These are phyloP conservation scores for Drosophila subpulchrella DNA, from an alignment of 1,140 invertebrate species.

Conservation along the genomic window DNA sequence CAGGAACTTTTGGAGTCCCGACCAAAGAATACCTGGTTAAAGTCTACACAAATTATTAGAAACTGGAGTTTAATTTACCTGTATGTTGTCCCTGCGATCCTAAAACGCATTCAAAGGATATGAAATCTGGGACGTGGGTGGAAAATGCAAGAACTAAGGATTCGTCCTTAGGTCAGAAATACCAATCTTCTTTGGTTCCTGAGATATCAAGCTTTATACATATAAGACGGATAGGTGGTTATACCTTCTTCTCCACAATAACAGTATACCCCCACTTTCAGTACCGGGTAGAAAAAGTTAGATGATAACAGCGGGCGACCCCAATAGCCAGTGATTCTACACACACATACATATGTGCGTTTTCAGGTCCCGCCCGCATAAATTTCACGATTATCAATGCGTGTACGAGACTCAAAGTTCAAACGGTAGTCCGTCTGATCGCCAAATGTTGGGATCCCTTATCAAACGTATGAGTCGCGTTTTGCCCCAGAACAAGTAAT, in stretches of 20 bases:
- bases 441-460: slow-evolving; percentile 43
- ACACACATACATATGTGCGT: neutral
- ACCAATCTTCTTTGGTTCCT: neutral
- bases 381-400: slow-evolving; percentile 60
- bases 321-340: slow-evolving; percentile 37
- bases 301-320: slow-evolving; percentile 61
- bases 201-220: neutral
- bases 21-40: neutral
- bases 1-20: neutral
- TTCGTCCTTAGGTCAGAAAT: neutral
- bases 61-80: no score
- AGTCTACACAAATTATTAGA: no score
- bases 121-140: no score
- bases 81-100: no score
- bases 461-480: slow-evolving; percentile 39
- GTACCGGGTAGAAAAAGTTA: slow-evolving; percentile 31
- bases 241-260: neutral
- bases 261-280: neutral
- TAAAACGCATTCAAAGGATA: no score
- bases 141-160: neutral
- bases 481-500: slow-evolving; percentile 30
- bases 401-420: slow-evolving; percentile 52
- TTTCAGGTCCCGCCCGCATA: slow-evolving; percentile 65
- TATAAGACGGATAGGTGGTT: no score
- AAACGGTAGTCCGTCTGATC: slow-evolving; percentile 44